phyloP scores from a whole-genome alignment of 2,888 invertebrate species.

The Quadriops clusia region DNA sequence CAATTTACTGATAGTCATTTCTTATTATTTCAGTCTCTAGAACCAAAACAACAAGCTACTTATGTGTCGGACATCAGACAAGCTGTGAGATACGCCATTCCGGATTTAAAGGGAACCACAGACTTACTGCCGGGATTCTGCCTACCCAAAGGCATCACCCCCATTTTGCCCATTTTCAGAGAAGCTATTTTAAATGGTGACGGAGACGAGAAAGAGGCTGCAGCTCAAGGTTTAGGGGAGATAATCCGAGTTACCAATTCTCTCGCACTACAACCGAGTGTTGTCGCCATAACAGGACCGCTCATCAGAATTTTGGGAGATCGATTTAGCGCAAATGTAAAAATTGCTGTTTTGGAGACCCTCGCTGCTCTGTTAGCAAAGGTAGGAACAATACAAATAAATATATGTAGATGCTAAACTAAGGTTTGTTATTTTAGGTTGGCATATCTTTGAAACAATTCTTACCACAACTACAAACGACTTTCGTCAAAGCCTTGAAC shows the following conservation, averaged over 20 bases:
- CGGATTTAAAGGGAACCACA: slow-evolving; percentile 59
- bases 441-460: slow-evolving; percentile 94
- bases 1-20: too few species aligned
- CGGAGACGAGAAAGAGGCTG: slow-evolving; percentile 91
- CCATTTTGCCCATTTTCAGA: slow-evolving; percentile 87
- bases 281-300: slow-evolving; percentile 95
- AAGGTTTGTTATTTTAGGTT: slow-evolving; percentile 46
- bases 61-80: slow-evolving; percentile 85
- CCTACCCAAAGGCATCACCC: slow-evolving; percentile 80
- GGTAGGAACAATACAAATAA: slow-evolving; percentile 36
- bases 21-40: slow-evolving; percentile 51
- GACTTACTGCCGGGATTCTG: slow-evolving; percentile 86
- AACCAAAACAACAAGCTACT: slow-evolving; percentile 69
- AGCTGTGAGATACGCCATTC: slow-evolving; percentile 81
- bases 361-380: slow-evolving; percentile 84
- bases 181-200: slow-evolving; percentile 93
- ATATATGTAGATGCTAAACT: slow-evolving; percentile 2
- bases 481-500: slow-evolving; percentile 88
- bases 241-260: slow-evolving; percentile 76
- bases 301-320: slow-evolving; percentile 95
- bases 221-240: slow-evolving; percentile 75
- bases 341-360: slow-evolving; percentile 91
- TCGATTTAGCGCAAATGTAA: slow-evolving; percentile 86
- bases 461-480: slow-evolving; percentile 95
- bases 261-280: slow-evolving; percentile 84